These are phyloP conservation scores for Anseranas semipalmata DNA, from an alignment of 2,113 vertebrate genomes.

Conservation along the genomic window DNA sequence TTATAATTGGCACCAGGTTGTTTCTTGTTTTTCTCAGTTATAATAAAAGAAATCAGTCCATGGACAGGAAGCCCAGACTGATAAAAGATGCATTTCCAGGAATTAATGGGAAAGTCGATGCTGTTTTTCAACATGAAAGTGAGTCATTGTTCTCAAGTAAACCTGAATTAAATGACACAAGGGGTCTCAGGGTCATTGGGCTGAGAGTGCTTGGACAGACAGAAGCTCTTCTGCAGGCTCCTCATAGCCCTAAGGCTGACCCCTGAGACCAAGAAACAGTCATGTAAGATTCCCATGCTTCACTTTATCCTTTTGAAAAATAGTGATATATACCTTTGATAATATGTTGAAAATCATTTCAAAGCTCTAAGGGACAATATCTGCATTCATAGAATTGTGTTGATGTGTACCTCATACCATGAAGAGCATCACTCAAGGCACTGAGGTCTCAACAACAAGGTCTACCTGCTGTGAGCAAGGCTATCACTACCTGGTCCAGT, in stretches of 20 bases:
- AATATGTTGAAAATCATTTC: background rate
- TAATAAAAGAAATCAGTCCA: conserved; percentile 64
- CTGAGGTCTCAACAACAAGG: accelerated
- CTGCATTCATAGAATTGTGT: too few relatives aligned
- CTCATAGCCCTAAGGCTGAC: background rate
- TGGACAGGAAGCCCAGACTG: conserved; percentile 70
- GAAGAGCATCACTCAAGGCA: background rate
- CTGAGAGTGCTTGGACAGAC: background rate
- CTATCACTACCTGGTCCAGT: background rate
- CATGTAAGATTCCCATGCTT: background rate
- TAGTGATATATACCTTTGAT: background rate
- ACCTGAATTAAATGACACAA: background rate
- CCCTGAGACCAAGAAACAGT: background rate
- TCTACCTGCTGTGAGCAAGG: background rate
- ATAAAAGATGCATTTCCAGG: conserved; percentile 77
- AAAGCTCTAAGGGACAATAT: background rate
- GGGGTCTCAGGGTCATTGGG: background rate
- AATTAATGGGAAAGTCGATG: conserved; percentile 79
- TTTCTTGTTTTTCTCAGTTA: conserved; percentile 61
- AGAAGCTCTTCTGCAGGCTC: background rate
- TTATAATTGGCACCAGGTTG: background rate
- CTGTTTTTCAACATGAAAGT: conserved; percentile 76
- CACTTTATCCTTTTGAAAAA: background rate
- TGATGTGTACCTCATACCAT: background rate
- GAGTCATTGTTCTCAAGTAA: background rate